Conservation (phyloP, 1,140 invertebrate species). For the Saccostrea cuccullata region DNA sequence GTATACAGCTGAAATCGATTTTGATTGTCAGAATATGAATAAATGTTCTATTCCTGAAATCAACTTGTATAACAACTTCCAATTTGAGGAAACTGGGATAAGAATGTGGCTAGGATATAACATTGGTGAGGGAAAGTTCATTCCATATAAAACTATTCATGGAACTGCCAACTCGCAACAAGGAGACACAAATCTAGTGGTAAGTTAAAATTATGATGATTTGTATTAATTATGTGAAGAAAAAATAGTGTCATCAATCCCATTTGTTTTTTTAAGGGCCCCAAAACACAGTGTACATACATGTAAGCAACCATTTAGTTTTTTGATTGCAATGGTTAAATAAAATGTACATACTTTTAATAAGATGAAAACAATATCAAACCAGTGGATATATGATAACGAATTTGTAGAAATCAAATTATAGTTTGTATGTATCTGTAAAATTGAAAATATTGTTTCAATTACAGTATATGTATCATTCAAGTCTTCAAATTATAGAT, state of each 20-base stretch:
- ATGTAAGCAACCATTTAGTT: too few species aligned
- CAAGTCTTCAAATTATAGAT: not conserved
- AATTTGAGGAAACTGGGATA: slow-evolving; percentile 42
- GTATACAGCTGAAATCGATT: slow-evolving; percentile 20
- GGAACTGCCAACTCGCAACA: not conserved
- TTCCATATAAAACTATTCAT: not conserved
- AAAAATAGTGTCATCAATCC: not conserved
- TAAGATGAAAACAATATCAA: too few species aligned
- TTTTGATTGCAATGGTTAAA: too few species aligned
- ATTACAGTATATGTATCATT: not conserved
- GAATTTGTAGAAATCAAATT: too few species aligned
- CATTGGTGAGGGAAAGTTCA: not conserved
- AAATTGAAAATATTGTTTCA: not conserved
- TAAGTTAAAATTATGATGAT: not conserved
- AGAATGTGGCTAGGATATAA: slow-evolving; percentile 25
- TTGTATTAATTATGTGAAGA: not conserved
- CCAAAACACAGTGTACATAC: too few species aligned
- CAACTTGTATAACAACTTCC: slow-evolving; percentile 40
- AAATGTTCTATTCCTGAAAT: slow-evolving; percentile 19
- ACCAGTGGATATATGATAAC: too few species aligned
- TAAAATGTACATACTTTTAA: too few species aligned
- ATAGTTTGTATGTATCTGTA: too few species aligned
- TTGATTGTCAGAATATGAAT: not conserved
- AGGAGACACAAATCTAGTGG: not conserved
- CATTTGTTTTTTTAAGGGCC: too few species aligned